Base-by-base conservation (phyloP, 2,888 invertebrate genomes). In the Resseliella maxima region DNA sequence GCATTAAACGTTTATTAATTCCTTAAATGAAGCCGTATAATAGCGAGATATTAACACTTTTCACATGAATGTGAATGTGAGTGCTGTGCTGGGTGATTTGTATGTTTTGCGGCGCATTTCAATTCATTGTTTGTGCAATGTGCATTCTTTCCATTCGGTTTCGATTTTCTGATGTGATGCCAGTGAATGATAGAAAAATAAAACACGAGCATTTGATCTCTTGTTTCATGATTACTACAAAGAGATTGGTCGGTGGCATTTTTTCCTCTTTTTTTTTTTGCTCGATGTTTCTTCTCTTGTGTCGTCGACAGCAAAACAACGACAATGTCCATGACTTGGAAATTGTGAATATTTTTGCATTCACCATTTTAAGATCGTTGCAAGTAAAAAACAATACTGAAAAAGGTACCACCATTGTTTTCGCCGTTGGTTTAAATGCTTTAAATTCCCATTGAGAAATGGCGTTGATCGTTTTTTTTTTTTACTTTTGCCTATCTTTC, bases 381-480 rank as follows among this genome's bases (percentile, higher is more conserved):
- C 41, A 12, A 41, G 12, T 41, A 41, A 31, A 64, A 64, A 64
- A 64, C 50, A 18, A 38, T 38, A 38, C 83, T 36, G 38, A 36
- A 83, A n/a, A 36, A 38, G 38, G 83, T n/a, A 83, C 10, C 83
- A 83, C 83, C 24, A 38, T 83, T 83, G 83, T 83, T 83, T 83
- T 83, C 83, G n/a, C n/a, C 21, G 38, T 36, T 83, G 36, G 38
- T 83, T 83, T 83, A 38, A 83, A 83, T 83, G 38, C 83, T 38
- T 83, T 83, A 24, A 83, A 38, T 83, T 83, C 83, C 83, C 83
- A 83, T 38, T 83, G 83, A 38, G 38, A 83, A 83, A 83, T 83
- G 83, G 31, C 83, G 24, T 83, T 83, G 31, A 10, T 83, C 41
- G 2, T 6, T 10, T n/a, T 36, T 12, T 83, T 38, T 24, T 36